phyloP scores from a whole-genome alignment of 2,113 vertebrate genomes.

The Phasianus colchicus region DNA sequence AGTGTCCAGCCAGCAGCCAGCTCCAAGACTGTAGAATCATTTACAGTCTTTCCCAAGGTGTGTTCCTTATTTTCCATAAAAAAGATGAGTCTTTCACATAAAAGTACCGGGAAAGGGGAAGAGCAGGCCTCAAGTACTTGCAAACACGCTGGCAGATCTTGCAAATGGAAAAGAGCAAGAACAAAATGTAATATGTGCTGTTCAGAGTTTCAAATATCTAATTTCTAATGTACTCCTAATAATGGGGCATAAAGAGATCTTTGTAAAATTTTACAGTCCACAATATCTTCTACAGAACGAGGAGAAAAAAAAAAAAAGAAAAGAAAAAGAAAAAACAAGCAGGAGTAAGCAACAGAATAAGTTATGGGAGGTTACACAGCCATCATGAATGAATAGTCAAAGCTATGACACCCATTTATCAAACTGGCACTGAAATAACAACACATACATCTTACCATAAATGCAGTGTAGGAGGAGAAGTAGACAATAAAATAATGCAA shows the following conservation, averaged over 20 bases:
- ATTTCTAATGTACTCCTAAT: background rate
- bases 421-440: conserved; percentile 35
- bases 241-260: background rate
- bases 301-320: background rate
- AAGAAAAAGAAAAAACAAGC: background rate
- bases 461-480: background rate
- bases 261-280: background rate
- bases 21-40: background rate
- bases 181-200: fast-evolving
- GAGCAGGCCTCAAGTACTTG: background rate
- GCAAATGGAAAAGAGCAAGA: background rate
- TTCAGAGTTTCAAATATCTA: background rate
- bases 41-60: background rate
- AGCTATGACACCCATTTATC: conserved; percentile 44
- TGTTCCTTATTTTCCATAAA: background rate
- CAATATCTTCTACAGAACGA: background rate
- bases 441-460: conserved; percentile 23
- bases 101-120: background rate
- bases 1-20: background rate
- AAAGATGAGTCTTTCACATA: background rate
- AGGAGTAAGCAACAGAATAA: background rate
- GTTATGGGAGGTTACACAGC: conserved; percentile 20
- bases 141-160: background rate
- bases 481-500: conserved; percentile 20
- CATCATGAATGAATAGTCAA: conserved; percentile 40